Conservation (phyloP, 2,797 vertebrate species). For the Ataeniobius toweri region DNA sequence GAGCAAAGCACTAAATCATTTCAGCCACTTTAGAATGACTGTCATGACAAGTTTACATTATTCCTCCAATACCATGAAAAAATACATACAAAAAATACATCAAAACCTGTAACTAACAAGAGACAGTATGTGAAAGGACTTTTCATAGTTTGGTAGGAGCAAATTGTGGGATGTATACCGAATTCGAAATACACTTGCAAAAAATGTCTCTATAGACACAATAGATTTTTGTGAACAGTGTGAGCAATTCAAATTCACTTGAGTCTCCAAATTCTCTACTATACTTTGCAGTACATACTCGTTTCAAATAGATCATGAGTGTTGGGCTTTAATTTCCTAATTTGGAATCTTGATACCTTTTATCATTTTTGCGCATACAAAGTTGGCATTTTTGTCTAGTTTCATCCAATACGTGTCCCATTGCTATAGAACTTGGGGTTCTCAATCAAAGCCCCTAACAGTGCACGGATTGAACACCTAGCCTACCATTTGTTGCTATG, state of each 20-base stretch:
- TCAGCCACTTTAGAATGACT: background rate
- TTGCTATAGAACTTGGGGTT: background rate
- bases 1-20: background rate
- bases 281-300: background rate
- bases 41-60: background rate
- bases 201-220: too few species aligned
- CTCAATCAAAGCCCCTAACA: background rate
- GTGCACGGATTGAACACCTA: background rate
- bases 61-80: background rate
- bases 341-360: background rate
- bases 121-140: too few species aligned
- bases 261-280: background rate
- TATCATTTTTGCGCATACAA: too few species aligned
- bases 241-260: too few species aligned
- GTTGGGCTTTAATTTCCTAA: background rate
- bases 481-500: background rate
- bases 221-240: too few species aligned
- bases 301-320: background rate
- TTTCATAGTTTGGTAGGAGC: background rate
- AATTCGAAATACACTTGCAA: background rate
- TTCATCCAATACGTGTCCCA: background rate
- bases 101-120: background rate
- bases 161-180: background rate
- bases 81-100: background rate
- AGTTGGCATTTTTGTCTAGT: background rate